These are phyloP conservation scores for Pteronotus mesoamericanus DNA, from an alignment of 2,797 vertebrate genomes.

Conservation along the genomic window DNA sequence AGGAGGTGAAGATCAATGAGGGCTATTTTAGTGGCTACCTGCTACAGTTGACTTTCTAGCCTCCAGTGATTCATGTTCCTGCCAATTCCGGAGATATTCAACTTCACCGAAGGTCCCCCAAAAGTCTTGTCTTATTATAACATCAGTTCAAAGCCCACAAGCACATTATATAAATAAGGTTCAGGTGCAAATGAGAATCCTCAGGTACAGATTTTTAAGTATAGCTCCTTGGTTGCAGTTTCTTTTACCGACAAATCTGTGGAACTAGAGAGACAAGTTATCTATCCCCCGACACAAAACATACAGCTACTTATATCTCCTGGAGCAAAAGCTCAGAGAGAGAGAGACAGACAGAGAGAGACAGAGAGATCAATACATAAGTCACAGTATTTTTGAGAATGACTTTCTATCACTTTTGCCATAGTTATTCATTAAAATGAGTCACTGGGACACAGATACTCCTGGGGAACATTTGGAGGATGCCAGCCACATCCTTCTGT, in stretches of 20 bases:
- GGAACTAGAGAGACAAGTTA: background rate
- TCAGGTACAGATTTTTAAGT: background rate
- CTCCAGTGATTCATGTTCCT: background rate
- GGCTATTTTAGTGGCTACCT: background rate
- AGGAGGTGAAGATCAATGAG: background rate
- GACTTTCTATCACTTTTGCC: background rate
- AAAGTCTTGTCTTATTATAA: background rate
- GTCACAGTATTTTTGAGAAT: background rate
- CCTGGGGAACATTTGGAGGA: background rate
- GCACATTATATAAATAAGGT: background rate
- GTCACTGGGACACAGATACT: background rate
- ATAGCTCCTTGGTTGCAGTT: background rate
- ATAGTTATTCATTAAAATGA: slow-evolving; percentile 28
- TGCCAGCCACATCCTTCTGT: background rate
- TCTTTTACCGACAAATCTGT: background rate
- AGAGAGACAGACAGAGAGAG: background rate
- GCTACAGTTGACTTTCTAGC: background rate
- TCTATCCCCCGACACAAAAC: background rate
- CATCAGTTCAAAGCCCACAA: background rate
- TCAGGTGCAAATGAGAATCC: background rate
- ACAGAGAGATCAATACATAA: background rate
- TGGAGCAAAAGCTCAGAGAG: background rate
- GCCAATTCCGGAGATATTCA: background rate
- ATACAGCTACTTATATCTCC: background rate
- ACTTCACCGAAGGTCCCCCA: background rate